These are phyloP conservation scores for Ceraclea dissimilis DNA, from an alignment of 2,888 invertebrate species.

Conservation along the genomic window DNA sequence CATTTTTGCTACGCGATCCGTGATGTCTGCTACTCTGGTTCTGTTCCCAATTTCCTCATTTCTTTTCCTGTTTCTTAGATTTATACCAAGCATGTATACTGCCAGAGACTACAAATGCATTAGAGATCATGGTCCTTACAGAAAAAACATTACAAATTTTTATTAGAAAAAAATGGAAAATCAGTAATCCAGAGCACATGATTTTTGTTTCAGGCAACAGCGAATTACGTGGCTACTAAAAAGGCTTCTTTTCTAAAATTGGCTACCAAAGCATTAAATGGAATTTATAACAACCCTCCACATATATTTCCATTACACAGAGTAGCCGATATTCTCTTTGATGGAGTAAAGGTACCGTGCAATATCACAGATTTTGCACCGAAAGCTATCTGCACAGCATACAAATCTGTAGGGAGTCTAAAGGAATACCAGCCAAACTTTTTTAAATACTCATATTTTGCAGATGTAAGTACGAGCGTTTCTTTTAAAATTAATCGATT, in stretches of 20 bases:
- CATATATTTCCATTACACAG: slow-evolving; percentile 56
- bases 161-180: too few species aligned
- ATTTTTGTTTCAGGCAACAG: slow-evolving; percentile 42
- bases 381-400: slow-evolving; percentile 61
- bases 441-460: slow-evolving; percentile 65
- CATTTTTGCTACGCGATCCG: too few species aligned
- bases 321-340: slow-evolving; percentile 65
- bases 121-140: too few species aligned
- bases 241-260: slow-evolving; percentile 63
- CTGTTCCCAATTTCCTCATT: too few species aligned
- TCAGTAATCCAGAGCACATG: too few species aligned
- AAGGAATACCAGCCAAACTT: slow-evolving; percentile 54
- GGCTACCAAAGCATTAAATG: slow-evolving; percentile 60
- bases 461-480: slow-evolving; percentile 47
- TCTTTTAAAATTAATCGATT: too few species aligned
- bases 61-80: too few species aligned
- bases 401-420: slow-evolving; percentile 56
- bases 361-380: slow-evolving; percentile 68
- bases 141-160: too few species aligned
- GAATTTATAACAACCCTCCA: slow-evolving; percentile 58
- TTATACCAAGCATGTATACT: too few species aligned
- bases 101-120: too few species aligned
- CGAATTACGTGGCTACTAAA: slow-evolving; percentile 49
- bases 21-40: too few species aligned
- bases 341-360: slow-evolving; percentile 66